These are phyloP conservation scores for Pammene fasciana DNA, from an alignment of 2,888 invertebrate genomes.

Conservation along the genomic window DNA sequence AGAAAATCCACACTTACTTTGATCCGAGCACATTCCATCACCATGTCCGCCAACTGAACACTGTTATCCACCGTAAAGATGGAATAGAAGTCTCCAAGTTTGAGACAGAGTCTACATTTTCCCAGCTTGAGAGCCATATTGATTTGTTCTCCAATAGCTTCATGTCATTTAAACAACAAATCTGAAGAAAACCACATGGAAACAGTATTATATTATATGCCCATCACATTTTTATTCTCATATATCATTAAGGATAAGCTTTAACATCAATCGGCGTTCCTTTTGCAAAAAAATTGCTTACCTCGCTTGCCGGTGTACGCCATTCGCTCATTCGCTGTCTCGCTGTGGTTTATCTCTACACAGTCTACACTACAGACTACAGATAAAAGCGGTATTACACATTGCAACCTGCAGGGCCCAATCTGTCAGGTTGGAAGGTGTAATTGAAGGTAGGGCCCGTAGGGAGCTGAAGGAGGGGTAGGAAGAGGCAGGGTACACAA, in stretches of 20 bases:
- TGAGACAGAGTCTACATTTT: conserved; percentile 82
- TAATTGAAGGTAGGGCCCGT: no score
- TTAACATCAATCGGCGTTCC: background rate
- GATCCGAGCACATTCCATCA: conserved; percentile 78
- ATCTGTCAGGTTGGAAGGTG: no score
- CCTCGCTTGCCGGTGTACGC: conserved; percentile 53
- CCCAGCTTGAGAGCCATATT: conserved; percentile 82
- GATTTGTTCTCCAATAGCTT: conserved; percentile 71
- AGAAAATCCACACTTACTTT: conserved; percentile 61
- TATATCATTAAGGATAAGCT: background rate
- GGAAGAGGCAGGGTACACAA: no score
- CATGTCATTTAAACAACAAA: conserved; percentile 66
- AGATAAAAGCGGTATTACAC: no score
- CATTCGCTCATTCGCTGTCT: conserved; percentile 47
- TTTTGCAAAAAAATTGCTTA: conserved; percentile 35
- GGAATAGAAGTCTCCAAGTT: conserved; percentile 81
- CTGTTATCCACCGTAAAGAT: conserved; percentile 80
- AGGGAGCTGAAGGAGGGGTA: no score
- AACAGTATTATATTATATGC: background rate
- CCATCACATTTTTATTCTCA: background rate
- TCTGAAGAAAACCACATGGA: conserved; percentile 47
- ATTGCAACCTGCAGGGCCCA: no score
- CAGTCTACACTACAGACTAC: conserved; percentile 4
- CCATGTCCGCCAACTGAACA: conserved; percentile 78
- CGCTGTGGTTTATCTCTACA: conserved; percentile 30